phyloP scores from a whole-genome alignment of 2,888 invertebrate genomes.

The Embidobia sp. region DNA sequence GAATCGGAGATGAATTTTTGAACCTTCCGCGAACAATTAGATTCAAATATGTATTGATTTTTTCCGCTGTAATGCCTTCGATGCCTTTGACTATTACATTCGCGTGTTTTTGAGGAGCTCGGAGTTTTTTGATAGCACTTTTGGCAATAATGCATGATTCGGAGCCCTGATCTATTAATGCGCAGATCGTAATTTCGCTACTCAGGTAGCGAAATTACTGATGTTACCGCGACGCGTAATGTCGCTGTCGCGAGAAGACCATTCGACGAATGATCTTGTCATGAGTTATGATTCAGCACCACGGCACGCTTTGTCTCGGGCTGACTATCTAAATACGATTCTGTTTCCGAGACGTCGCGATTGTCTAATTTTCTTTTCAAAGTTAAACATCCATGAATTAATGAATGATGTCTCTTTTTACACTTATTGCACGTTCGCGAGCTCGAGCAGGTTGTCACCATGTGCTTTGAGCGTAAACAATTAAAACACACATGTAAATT shows the following conservation, averaged over 20 bases:
- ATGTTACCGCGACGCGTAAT: neutral
- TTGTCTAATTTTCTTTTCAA: neutral
- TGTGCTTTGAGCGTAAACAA: slow-evolving; percentile 6
- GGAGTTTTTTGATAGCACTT: neutral
- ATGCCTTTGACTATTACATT: slow-evolving; percentile 6
- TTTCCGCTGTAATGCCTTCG: neutral
- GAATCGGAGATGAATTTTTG: neutral
- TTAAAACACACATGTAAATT: slow-evolving; percentile 20
- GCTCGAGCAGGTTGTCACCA: neutral
- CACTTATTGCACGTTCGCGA: slow-evolving; percentile 1
- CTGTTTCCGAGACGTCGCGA: neutral
- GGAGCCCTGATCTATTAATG: slow-evolving; percentile 3
- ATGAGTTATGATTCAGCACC: neutral
- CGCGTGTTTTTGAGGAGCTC: neutral
- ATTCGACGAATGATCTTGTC: neutral
- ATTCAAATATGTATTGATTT: neutral
- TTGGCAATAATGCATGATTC: neutral
- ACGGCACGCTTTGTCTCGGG: neutral
- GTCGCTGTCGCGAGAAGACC: neutral
- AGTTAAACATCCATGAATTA: neutral
- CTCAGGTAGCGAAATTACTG: too few relatives aligned
- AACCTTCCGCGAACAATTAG: neutral
- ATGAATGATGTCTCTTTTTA: neutral
- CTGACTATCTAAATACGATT: too few relatives aligned
- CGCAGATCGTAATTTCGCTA: neutral